Evolutionary conservation across 2,888 invertebrate species (phyloP), one percentile per base, ranked within the genome.

Genomic region (Volucella bombylans): DNA sequence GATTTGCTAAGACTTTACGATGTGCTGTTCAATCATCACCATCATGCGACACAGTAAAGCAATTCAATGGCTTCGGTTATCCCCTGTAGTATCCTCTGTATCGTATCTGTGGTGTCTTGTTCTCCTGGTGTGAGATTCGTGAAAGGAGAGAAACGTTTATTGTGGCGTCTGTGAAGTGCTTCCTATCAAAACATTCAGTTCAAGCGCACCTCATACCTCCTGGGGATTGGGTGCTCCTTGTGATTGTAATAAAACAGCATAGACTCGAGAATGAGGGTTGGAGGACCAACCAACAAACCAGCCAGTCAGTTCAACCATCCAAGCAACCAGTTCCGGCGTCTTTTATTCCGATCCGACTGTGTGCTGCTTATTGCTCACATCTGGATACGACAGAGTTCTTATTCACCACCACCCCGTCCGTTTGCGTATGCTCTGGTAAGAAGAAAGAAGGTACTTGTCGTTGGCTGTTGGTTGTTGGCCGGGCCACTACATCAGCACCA

Each of bases 11-110:
- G 67, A 76, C 71, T 77, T 81, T 64, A 77, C 76, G 76, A 69
- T 62, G 72, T 76, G 67, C 71, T 76, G 81, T 72, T 85, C 85
- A 81, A 85, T 85, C 85, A 81, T 85, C 85, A 74, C 81, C 76
- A 81, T 76, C 74, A 52, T 65, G 69, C 74, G 65, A 69, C 79
- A 69, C 73, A 62, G 15, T 45, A 47, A 23, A 12, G 49, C 47
- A 67, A 31, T 80, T 61, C 71, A 79, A 72, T 79, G 65, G 54
- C 31, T 80, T 50, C 43, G 71, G 43, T 64, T 72, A 64, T 69
- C 64, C 31, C 6, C 23, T 61, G 52, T 69, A 10, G 45, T 76
- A 65, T 69, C 52, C 76, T 71, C 67, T 50, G 39, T n/a, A 65
- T 67, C 41, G 47, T 57, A 39, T 15, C 31, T 31, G 31, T 31